Percentiles rank a stretch among this genome's conserved stretches.
These are phyloP conservation scores for Tadarida brasiliensis DNA, from an alignment of 2,797 vertebrate species.

Conservation along the genomic window DNA sequence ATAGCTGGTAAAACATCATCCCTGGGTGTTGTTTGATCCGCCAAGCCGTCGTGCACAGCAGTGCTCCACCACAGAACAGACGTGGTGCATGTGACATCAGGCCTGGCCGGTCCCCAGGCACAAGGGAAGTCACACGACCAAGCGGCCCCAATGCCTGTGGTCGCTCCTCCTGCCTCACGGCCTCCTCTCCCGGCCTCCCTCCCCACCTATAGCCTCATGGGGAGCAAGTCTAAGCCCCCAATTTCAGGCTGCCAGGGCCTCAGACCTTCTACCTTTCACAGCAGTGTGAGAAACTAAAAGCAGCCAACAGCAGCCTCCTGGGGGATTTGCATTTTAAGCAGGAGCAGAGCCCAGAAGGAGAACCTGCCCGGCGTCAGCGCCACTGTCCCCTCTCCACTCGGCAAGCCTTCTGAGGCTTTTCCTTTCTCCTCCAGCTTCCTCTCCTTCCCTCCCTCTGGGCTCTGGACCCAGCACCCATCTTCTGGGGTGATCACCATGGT, in stretches of 20 bases:
- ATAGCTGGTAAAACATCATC: too few relatives aligned
- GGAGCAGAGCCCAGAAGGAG: neutral
- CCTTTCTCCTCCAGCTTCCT: rapidly evolving
- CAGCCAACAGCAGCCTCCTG: neutral
- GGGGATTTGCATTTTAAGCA: slow-evolving; percentile 34
- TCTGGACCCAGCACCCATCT: neutral
- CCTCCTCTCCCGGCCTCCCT: too few relatives aligned
- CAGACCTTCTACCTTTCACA: neutral
- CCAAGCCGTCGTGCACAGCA: too few relatives aligned
- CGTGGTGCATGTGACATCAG: too few relatives aligned
- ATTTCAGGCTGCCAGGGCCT: neutral
- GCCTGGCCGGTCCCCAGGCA: too few relatives aligned
- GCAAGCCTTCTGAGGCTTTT: neutral
- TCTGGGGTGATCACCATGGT: neutral
- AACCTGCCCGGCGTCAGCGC: rapidly evolving
- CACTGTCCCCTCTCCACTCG: neutral
- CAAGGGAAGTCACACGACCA: too few relatives aligned
- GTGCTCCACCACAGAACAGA: too few relatives aligned
- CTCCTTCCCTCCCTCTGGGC: neutral
- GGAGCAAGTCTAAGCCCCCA: neutral
- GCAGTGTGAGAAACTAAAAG: neutral
- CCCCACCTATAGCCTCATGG: too few relatives aligned
- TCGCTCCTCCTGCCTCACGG: too few relatives aligned
- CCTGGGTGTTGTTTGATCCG: neutral
- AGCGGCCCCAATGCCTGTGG: too few relatives aligned